phyloP scores from a whole-genome alignment of 2,113 vertebrate species.

The Forbesichthys agassizii region DNA sequence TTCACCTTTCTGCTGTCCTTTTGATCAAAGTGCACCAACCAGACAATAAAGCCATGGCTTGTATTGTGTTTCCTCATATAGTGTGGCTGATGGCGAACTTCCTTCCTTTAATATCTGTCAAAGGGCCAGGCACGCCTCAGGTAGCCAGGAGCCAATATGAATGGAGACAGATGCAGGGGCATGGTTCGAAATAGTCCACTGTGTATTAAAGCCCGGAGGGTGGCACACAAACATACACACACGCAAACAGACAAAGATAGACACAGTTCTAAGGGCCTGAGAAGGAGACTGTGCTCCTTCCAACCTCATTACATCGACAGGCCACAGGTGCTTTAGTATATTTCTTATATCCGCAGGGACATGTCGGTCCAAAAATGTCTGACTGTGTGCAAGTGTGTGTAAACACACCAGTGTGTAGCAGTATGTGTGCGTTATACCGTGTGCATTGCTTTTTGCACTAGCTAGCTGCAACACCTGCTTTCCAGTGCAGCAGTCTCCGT shows the following conservation, averaged over 20 bases:
- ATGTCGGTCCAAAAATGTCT: constrained; percentile 17
- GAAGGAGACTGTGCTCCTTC: constrained; percentile 39
- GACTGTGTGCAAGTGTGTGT: not conserved
- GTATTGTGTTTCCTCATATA: constrained; percentile 66
- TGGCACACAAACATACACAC: constrained; percentile 6
- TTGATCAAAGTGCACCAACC: constrained; percentile 59
- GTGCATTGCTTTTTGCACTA: not conserved
- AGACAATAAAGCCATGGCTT: constrained; percentile 63
- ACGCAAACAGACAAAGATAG: constrained; percentile 29
- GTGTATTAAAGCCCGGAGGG: constrained; percentile 61
- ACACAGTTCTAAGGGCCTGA: constrained; percentile 46
- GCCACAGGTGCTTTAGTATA: constrained; percentile 52
- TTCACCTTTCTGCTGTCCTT: constrained; percentile 29
- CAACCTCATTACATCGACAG: constrained; percentile 59
- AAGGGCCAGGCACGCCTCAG: constrained; percentile 47
- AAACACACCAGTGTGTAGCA: not conserved
- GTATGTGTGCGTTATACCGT: not conserved
- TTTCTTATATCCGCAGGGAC: constrained; percentile 28
- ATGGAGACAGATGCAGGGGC: constrained; percentile 67
- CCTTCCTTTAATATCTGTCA: constrained; percentile 71
- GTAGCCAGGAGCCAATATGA: constrained; percentile 65
- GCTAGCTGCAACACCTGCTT: not conserved
- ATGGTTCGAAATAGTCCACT: constrained; percentile 63
- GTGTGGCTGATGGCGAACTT: constrained; percentile 52
- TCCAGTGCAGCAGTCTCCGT: not conserved